Conservation (phyloP, 2,888 invertebrate species). For the Athalia circularis region DNA sequence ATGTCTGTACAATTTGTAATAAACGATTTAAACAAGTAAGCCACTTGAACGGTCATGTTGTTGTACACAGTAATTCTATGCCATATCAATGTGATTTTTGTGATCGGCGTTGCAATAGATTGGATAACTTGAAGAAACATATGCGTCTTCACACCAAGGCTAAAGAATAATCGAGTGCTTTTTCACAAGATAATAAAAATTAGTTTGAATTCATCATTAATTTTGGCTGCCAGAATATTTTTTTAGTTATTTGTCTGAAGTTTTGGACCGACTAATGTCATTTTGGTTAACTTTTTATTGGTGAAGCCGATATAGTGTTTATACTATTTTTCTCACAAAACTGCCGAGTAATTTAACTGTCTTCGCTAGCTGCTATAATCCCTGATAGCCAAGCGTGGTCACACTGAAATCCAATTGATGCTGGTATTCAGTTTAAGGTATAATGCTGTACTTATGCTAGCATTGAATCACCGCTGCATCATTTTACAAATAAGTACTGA, state of each 20-base stretch:
- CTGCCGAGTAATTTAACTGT: background rate
- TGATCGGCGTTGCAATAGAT: slow-evolving; percentile 65
- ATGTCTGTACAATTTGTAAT: slow-evolving; percentile 64
- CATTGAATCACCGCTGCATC: no score
- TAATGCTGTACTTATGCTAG: no score
- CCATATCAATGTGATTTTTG: slow-evolving; percentile 67
- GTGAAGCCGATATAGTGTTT: background rate
- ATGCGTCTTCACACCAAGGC: slow-evolving; percentile 66
- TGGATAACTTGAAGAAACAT: slow-evolving; percentile 68
- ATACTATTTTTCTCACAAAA: background rate
- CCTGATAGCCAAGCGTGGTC: no score
- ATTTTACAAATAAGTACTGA: no score
- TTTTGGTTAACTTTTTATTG: slow-evolving; percentile 1
- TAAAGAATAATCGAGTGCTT: slow-evolving; percentile 46
- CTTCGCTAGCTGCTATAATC: background rate
- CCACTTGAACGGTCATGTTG: slow-evolving; percentile 66
- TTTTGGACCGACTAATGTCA: no score
- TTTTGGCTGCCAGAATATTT: background rate
- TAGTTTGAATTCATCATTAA: slow-evolving; percentile 10
- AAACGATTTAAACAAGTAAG: slow-evolving; percentile 67
- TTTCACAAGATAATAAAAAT: background rate
- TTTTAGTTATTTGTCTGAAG: no score
- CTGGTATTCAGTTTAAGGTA: no score
- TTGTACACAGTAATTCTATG: slow-evolving; percentile 68
- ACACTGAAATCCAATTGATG: no score